Evolutionary conservation across 2,113 vertebrate genomes (phyloP), one percentile per base, ranked within the genome.

Genomic region (Rhinoderma darwinii): DNA sequence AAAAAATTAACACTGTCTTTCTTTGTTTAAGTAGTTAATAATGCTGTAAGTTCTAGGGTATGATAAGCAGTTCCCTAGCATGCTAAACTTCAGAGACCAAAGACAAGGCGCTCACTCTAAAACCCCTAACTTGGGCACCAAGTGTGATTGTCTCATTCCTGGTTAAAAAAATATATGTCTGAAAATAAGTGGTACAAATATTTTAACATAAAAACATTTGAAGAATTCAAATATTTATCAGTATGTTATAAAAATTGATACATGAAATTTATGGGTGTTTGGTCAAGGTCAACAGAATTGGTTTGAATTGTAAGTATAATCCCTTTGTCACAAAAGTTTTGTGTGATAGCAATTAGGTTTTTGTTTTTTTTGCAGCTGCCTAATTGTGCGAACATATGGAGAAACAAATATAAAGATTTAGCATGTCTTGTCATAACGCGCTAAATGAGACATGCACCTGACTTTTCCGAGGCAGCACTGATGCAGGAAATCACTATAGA

Each of bases 401-500:
- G 18, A 39, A 84, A 47, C 74, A 74, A 22, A 89, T 81, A n/a
- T 88, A 86, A 74, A 75, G 83, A 84, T 0, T 81, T 0, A 89
- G 37, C 5, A 50, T 61, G 17, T 70, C 77, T 80, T 74, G 68
- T 87, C 80, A 63, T 32, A 86, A 10, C 79, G 82, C 10, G 20
- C 11, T 41, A 22, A 84, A 39, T 75, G 7, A 85, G 77, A 84
- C 37, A 47, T 47, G 79, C 88, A 89, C 87, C 51, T 56, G 78
- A 92, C 87, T 61, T 89, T 88, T 63, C 81, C 56, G 83, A 74
- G 85, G 84, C 85, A 87, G 89, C 90, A 73, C 84, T 90, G 77
- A 88, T 4, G 5, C 86, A 93, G 91, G 92, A 93, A 94, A 86
- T 88, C 56, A 68, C 79, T 68, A 82, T 20, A 83, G 86, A 85